phyloP scores from a whole-genome alignment of 2,797 vertebrate genomes.

The Protonibea diacanthus region DNA sequence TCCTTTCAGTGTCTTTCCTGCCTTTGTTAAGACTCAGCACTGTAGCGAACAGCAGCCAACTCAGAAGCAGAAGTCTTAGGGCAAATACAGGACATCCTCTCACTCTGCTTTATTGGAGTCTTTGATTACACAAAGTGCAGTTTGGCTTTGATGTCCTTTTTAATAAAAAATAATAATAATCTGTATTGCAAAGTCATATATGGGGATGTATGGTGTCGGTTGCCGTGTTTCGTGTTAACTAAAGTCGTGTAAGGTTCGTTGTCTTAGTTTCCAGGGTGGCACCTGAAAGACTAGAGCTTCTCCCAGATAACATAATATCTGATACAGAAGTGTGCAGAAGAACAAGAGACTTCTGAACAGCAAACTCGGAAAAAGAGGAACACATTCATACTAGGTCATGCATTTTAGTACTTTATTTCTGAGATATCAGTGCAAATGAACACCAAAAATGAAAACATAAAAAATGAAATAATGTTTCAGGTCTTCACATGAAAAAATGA shows the following conservation, averaged over 20 bases:
- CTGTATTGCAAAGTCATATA: slow-evolving; percentile 34
- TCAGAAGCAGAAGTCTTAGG: slow-evolving; percentile 66
- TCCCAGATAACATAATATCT: background rate
- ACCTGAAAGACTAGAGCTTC: background rate
- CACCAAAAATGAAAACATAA: slow-evolving; percentile 88
- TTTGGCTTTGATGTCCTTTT: slow-evolving; percentile 61
- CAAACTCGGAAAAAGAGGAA: slow-evolving; percentile 67
- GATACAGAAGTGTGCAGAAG: background rate
- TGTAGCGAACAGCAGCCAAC: slow-evolving; percentile 61
- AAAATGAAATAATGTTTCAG: slow-evolving; percentile 84
- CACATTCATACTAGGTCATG: slow-evolving; percentile 79
- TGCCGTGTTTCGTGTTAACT: slow-evolving; percentile 9
- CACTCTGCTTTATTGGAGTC: slow-evolving; percentile 48
- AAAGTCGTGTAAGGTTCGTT: too few species aligned
- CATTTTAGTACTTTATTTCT: slow-evolving; percentile 91
- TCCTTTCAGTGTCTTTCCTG: slow-evolving; percentile 81
- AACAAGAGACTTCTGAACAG: slow-evolving; percentile 3
- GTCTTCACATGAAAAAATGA: slow-evolving; percentile 85
- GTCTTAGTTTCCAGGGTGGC: background rate
- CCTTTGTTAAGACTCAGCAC: slow-evolving; percentile 78
- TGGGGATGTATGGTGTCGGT: background rate
- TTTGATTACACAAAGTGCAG: slow-evolving; percentile 67
- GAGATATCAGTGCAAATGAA: slow-evolving; percentile 91
- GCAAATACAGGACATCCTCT: slow-evolving; percentile 80
- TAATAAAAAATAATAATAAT: slow-evolving; percentile 18